phyloP scores from a whole-genome alignment of 1,140 invertebrate genomes.

The Drosophila bifasciata region DNA sequence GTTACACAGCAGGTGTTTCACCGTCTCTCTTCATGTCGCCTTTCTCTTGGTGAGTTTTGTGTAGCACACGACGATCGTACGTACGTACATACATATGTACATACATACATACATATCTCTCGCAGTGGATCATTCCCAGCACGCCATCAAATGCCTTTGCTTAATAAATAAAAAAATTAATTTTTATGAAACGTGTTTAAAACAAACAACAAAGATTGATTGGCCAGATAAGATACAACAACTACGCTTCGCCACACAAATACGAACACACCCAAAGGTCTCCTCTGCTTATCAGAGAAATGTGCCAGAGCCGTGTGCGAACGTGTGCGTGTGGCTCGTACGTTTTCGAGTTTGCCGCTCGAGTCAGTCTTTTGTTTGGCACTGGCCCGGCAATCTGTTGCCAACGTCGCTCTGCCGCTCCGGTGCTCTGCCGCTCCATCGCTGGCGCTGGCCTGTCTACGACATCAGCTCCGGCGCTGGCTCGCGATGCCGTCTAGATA shows the following conservation, averaged over 20 bases:
- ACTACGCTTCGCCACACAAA: slow-evolving; percentile 57
- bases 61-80: slow-evolving; percentile 51
- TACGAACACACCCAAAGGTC: slow-evolving; percentile 18
- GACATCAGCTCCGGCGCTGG: slow-evolving; percentile 16
- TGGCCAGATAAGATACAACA: slow-evolving; percentile 78
- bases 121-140: slow-evolving; percentile 57
- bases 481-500: slow-evolving; percentile 17
- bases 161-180: slow-evolving; percentile 82
- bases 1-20: slow-evolving; percentile 72
- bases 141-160: slow-evolving; percentile 78
- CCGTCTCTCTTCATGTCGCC: slow-evolving; percentile 4
- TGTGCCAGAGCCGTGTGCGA: slow-evolving; percentile 48
- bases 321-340: slow-evolving; percentile 15
- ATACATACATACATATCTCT: slow-evolving; percentile 20
- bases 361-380: slow-evolving; percentile 75
- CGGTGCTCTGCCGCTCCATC: slow-evolving; percentile 15
- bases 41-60: slow-evolving; percentile 46
- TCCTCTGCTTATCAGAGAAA: slow-evolving; percentile 73
- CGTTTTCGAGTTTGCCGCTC: slow-evolving; percentile 69
- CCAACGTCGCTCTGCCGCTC: slow-evolving; percentile 50
- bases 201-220: slow-evolving; percentile 82
- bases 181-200: slow-evolving; percentile 83
- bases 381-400: slow-evolving; percentile 37
- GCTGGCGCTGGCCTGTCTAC: slow-evolving; percentile 74
- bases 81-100: too few relatives aligned